Base-by-base conservation (phyloP, 2,888 invertebrate species). In the Apodemia mormo region DNA sequence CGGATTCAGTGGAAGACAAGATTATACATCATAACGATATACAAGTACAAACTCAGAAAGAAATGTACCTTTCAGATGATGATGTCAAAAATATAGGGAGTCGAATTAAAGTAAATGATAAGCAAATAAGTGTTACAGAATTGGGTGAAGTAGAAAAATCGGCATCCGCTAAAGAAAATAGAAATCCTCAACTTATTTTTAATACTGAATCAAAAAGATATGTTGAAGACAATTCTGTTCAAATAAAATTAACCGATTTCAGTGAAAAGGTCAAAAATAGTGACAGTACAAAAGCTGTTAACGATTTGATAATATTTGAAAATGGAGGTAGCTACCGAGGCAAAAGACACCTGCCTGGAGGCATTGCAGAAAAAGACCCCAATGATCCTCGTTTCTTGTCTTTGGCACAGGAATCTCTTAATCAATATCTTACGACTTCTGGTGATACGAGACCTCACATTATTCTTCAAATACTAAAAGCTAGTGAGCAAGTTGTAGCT, bases 301-400 rank as follows among this genome's bases (percentile, higher is more conserved):
- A 94, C 74, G 92, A 91, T 52, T 79, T 94, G 69, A 78, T 93
- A 65, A 84, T 83, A 77, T 88, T 89, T 82, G 90, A 93, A 68
- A 83, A 89, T 58, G 86, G 87, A 79, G 82, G 84, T 76, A 81
- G 83, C 74, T 78, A 85, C 68, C 76, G 76, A 71, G 49, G 70
- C 9, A 72, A 76, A 22, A 75, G 79, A 72, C 74, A 9, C 4
- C 30, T 58, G 29, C 4, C 76, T 30, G 72, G 73, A 69, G 61
- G 73, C 49, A 85, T 86, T 76, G 72, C 74, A 40, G 89, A 82
- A 78, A 84, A 90, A 79, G 90, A 79, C 49, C 89, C 22, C 0
- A 22, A 22, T 22, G 22, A 22, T 22, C 22, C 22, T 22, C 22
- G 22, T 22, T 22, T 22, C 22, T 22, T 22, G 22, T 0, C 22